These are phyloP conservation scores for Scaptomyza hsui DNA, from an alignment of 1,140 invertebrate species.

Conservation along the genomic window DNA sequence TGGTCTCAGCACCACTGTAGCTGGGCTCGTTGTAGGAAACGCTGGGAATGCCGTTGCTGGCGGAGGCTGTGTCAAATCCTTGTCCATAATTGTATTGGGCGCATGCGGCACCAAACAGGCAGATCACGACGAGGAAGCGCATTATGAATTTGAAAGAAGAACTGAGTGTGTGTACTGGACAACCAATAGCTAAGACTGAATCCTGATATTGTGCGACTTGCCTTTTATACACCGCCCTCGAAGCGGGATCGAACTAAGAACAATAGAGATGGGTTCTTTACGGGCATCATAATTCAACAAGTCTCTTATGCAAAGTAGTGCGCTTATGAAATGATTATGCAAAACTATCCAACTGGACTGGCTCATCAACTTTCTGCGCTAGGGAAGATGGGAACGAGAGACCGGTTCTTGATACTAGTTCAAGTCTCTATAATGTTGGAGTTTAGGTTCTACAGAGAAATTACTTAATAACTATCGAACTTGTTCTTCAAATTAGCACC, in stretches of 20 bases:
- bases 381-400: constrained; percentile 55
- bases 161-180: constrained; percentile 44
- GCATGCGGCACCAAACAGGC: constrained; percentile 73
- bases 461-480: constrained; percentile 65
- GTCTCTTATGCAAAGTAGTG: constrained; percentile 72
- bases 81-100: constrained; percentile 72
- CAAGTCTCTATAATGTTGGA: background rate
- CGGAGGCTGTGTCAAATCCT: constrained; percentile 47
- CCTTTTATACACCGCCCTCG: constrained; percentile 62
- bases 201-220: constrained; percentile 47
- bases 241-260: constrained; percentile 51
- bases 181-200: constrained; percentile 71
- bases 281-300: constrained; percentile 70
- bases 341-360: constrained; percentile 71
- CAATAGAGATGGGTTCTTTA: constrained; percentile 60
- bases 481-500: constrained; percentile 57
- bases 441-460: constrained; percentile 48
- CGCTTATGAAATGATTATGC: constrained; percentile 78
- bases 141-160: constrained; percentile 29
- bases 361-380: constrained; percentile 45
- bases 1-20: constrained; percentile 54
- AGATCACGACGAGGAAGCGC: constrained; percentile 71
- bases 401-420: constrained; percentile 52
- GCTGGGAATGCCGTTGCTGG: constrained; percentile 49
- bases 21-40: constrained; percentile 32